Evolutionary conservation across 2,888 invertebrate species (phyloP), one percentile per base, ranked within the genome.

Genomic region (Hirtodrosophila trivittata): DNA sequence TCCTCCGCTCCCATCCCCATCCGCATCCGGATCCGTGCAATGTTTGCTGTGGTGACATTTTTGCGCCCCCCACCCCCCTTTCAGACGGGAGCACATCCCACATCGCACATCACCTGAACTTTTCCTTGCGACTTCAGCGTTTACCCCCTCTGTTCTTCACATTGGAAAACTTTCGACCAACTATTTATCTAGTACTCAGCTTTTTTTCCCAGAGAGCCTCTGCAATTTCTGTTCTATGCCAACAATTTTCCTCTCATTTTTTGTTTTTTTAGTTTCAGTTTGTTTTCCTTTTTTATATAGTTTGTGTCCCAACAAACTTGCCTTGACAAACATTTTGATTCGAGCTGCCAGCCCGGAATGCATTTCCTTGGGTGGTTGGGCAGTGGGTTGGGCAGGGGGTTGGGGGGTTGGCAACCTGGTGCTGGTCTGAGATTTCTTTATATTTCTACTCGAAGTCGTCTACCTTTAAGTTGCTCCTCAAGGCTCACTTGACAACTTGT

Each of bases 181-280:
- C 85, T 80, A 80, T 80, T 80, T 82, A 75, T 82, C 75, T 72
- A 84, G 78, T 71, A 58, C 65, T 78, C 57, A 67, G 65, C 76
- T 63, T 69, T 75, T 68, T 50, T 63, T 21, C 5, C 18, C 18
- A 3, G 18, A 50, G 39, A 51, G 47, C 47, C 37, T 56, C 50
- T 42, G 35, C 39, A 39, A 67, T 69, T 67, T 51, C 64, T 72
- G 21, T 59, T 57, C 68, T 75, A 75, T 78, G 64, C 72, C 66
- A 75, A 73, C 77, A 59, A 85, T 82, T 71, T 72, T 39, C 10
- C 18, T 56, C 9, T 12, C 26, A 10, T 37, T 21, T 25, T 14
- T 35, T 18, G 16, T 25, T 25, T 12, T 25, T 38, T 21, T 28
- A 10, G 39, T 60, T 50, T 37, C 9, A 30, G 32, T 49, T 55